phyloP scores from a whole-genome alignment of 1,140 invertebrate species.

The Magallana gigas region DNA sequence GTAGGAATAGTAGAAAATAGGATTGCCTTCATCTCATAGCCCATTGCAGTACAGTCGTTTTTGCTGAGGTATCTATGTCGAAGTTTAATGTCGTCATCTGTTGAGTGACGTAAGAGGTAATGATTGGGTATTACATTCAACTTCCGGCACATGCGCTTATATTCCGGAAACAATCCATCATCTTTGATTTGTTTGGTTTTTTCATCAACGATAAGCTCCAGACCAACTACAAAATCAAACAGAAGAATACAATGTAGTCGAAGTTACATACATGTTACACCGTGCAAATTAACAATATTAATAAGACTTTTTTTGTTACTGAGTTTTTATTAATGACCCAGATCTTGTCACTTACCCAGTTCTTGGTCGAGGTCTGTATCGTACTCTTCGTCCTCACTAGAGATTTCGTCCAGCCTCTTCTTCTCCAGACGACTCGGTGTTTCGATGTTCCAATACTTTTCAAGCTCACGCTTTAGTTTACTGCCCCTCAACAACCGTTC shows the following conservation, averaged over 20 bases:
- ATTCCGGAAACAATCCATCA: conserved; percentile 56
- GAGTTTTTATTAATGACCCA: neutral
- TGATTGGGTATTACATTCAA: conserved; percentile 57
- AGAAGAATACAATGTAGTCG: no score
- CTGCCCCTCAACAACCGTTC: conserved; percentile 50
- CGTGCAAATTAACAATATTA: no score
- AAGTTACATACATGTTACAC: no score
- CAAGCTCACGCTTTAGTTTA: conserved; percentile 48
- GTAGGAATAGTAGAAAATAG: neutral
- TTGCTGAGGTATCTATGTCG: conserved; percentile 54
- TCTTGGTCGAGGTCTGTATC: conserved; percentile 60
- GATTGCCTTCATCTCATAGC: conserved; percentile 52
- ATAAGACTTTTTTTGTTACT: no score
- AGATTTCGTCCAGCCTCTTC: conserved; percentile 33
- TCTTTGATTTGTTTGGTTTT: conserved; percentile 54
- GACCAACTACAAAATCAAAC: conserved; percentile 14
- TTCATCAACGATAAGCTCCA: conserved; percentile 58
- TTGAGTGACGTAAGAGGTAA: conserved; percentile 57
- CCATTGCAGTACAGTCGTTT: conserved; percentile 51
- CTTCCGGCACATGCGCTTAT: conserved; percentile 57
- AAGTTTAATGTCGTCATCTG: conserved; percentile 56
- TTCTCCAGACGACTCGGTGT: conserved; percentile 44
- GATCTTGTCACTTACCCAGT: conserved; percentile 5
- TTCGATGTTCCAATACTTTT: conserved; percentile 51
- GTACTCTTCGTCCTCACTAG: conserved; percentile 56